These are phyloP conservation scores for Caretta caretta DNA, from an alignment of 2,113 vertebrate genomes.

Conservation along the genomic window DNA sequence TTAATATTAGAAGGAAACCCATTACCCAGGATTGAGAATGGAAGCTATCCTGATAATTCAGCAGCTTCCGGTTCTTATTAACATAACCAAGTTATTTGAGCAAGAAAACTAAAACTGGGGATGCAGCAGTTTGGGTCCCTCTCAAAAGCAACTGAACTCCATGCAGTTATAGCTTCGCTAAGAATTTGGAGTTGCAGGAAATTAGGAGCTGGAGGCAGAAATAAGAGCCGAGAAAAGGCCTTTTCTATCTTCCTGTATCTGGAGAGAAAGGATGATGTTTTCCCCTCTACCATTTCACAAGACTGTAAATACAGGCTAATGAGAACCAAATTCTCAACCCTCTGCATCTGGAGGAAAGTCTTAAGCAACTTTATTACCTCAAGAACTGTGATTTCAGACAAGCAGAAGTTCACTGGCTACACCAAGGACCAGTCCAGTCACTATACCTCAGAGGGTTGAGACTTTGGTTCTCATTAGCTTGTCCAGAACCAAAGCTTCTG, in stretches of 20 bases:
- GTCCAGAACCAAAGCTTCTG: not conserved
- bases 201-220: not conserved
- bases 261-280: not conserved
- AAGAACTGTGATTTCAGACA: accelerated
- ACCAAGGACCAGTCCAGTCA: not conserved
- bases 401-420: not conserved
- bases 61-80: not conserved
- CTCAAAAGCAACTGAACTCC: not conserved
- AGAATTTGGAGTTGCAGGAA: not conserved
- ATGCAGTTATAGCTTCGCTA: accelerated
- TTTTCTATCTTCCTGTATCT: not conserved
- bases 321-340: too few relatives aligned
- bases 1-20: not conserved
- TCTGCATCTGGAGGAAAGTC: accelerated
- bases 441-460: accelerated
- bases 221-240: not conserved
- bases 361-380: not conserved
- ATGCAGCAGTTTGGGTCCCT: not conserved
- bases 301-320: not conserved
- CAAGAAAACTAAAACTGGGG: accelerated
- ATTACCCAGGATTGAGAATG: accelerated
- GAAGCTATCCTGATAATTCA: not conserved
- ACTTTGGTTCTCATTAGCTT: not conserved
- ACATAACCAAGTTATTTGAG: not conserved
- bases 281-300: accelerated